A percentile compares a stretch with the other conserved stretches of the same genome.
Evolutionary conservation across 2,888 invertebrate genomes (phyloP).

Genomic region (Tenthredo mesomela): DNA sequence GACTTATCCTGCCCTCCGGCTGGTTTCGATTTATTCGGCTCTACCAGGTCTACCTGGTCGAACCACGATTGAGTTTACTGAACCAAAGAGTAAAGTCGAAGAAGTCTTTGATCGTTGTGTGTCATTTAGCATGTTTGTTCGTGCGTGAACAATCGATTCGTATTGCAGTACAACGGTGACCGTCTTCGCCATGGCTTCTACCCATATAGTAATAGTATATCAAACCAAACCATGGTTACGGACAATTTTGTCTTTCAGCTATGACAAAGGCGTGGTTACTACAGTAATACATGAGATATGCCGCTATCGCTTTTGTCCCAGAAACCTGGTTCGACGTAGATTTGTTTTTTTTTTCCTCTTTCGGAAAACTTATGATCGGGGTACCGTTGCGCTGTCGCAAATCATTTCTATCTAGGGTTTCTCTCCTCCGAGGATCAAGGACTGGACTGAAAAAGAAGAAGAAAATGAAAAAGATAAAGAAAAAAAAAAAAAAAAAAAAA

Average conservation of each 20-base stretch:
- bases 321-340: slow-evolving; percentile 32
- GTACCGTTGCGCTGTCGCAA: background rate
- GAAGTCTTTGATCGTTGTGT: slow-evolving; percentile 37
- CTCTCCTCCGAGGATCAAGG: background rate
- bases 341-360: background rate
- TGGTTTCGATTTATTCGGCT: slow-evolving; percentile 35
- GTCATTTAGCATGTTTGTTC: slow-evolving; percentile 35
- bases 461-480: background rate
- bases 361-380: background rate
- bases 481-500: background rate
- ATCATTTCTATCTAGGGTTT: background rate
- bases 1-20: background rate
- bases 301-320: slow-evolving; percentile 32
- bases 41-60: slow-evolving; percentile 14
- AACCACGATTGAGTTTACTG: slow-evolving; percentile 31
- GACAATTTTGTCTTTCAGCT: slow-evolving; percentile 30
- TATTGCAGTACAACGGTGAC: slow-evolving; percentile 11
- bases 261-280: slow-evolving; percentile 30
- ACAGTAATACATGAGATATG: background rate
- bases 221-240: slow-evolving; percentile 10
- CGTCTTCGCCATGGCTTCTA: background rate
- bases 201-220: background rate
- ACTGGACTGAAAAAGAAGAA: background rate
- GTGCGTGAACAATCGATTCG: slow-evolving; percentile 46
- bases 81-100: slow-evolving; percentile 16